These are phyloP conservation scores for Boloria euphrosyne DNA, from an alignment of 2,888 invertebrate species.

Conservation along the genomic window DNA sequence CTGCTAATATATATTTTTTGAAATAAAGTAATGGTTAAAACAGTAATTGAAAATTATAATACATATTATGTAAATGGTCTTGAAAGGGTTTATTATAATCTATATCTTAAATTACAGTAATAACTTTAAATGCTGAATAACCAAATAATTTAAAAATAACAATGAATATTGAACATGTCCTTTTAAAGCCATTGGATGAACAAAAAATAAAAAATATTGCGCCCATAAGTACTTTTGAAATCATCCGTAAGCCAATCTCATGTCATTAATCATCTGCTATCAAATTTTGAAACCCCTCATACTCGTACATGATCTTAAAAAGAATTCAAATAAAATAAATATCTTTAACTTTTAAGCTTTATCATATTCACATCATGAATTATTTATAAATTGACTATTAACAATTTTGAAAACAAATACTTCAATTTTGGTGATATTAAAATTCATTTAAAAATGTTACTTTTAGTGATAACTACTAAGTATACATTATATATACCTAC, in stretches of 20 bases:
- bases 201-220: constrained; percentile 49
- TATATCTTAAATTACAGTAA: background rate
- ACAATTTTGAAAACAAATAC: background rate
- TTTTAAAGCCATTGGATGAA: constrained; percentile 45
- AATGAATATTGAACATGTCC: constrained; percentile 8
- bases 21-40: background rate
- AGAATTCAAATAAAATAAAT: constrained; percentile 34
- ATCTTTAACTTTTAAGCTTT: constrained; percentile 4
- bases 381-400: constrained; percentile 9
- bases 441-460: too few species aligned
- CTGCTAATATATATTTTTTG: background rate
- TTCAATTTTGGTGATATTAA: too few species aligned
- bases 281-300: constrained; percentile 32
- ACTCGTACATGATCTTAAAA: constrained; percentile 48
- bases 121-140: background rate
- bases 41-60: too few species aligned
- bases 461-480: too few species aligned
- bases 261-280: constrained; percentile 75
- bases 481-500: too few species aligned
- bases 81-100: too few species aligned
- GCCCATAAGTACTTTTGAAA: constrained; percentile 53
- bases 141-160: constrained; percentile 8
- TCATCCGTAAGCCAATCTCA: constrained; percentile 61
- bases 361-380: constrained; percentile 7
- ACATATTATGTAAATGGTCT: too few species aligned